Evolutionary conservation across 1,140 invertebrate genomes (phyloP), one percentile per base, ranked within the genome.

Genomic region (Trichonephila clavata): DNA sequence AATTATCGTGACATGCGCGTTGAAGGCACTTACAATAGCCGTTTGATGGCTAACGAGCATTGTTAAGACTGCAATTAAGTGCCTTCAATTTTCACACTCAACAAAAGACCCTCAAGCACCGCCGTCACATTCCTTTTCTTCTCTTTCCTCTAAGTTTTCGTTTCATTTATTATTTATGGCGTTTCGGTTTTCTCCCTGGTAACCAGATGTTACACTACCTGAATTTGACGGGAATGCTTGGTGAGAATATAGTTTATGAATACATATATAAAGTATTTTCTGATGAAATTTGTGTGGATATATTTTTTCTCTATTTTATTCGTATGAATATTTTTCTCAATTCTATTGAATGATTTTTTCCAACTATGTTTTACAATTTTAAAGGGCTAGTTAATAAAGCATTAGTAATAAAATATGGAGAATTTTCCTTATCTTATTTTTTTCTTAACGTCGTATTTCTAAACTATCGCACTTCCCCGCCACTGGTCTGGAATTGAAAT

Each of bases 21-120:
- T 93, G 92, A 93, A 93, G 92, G 92, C 65, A 18, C 92, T 93
- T 86, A 93, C 92, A 93, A 93, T 87, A 39, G 92, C 61, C 92
- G 84, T 93, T 88, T 93, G 92, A 93, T 86, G 92, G 84, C 86
- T 93, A 93, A 93, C 92, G 71, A 93, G 92, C 92, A 80, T 93
- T 93, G 92, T 93, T 93, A 88, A 27, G 84, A 13, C 65, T 65
- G 24, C 92, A 93, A 93, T 93, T 93, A 93, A 93, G 57, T 27
- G 59, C 68, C 92, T 81, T 80, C 92, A 86, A 92, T 92, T 92
- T 92, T 71, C 91, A 65, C 60, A 32, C 71, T 65, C 81, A 92
- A 86, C 83, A 92, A 92, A 50, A 92, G 63, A 27, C 20, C 84
- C 61, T 83, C 20, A 20, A 81, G 68, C 65, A 63, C 71, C 68